Percentiles rank a stretch among this genome's conserved stretches.
These are phyloP conservation scores for Burhinus bistriatus DNA, from an alignment of 2,113 vertebrate genomes.

Conservation along the genomic window DNA sequence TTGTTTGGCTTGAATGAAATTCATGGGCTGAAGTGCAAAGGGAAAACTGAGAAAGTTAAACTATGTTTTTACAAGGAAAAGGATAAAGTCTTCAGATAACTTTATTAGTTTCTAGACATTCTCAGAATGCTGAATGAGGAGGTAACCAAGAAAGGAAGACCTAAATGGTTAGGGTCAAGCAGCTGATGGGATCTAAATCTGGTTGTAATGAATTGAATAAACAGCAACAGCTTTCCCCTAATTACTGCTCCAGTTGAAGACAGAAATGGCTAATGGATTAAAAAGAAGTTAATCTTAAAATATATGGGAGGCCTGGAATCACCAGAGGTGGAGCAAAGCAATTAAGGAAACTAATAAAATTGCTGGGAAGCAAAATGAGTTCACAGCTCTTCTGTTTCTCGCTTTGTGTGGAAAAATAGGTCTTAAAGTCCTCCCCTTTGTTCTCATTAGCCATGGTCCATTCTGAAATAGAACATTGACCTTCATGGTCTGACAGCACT, in stretches of 20 bases:
- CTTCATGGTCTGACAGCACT: background rate
- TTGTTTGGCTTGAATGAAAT: background rate
- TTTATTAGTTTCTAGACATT: background rate
- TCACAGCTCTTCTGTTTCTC: background rate
- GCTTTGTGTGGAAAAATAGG: constrained; percentile 23
- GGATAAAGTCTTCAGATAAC: background rate
- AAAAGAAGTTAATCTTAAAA: background rate
- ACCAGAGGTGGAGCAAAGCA: constrained; percentile 34
- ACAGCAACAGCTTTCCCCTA: background rate
- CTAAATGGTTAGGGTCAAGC: background rate
- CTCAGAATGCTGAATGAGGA: background rate
- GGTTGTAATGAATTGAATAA: background rate
- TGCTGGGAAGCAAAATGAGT: constrained; percentile 53
- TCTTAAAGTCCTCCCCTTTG: background rate
- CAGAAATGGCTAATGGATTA: background rate
- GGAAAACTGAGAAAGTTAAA: background rate
- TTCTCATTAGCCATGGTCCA: background rate
- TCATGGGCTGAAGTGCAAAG: background rate
- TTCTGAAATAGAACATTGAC: background rate
- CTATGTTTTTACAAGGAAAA: background rate
- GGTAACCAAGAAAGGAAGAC: background rate
- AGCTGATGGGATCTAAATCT: background rate
- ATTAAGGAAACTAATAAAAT: constrained; percentile 55
- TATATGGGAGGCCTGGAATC: background rate
- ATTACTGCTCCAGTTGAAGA: background rate